Conservation (phyloP, 2,888 invertebrate species). For the Entomobrya proxima region DNA sequence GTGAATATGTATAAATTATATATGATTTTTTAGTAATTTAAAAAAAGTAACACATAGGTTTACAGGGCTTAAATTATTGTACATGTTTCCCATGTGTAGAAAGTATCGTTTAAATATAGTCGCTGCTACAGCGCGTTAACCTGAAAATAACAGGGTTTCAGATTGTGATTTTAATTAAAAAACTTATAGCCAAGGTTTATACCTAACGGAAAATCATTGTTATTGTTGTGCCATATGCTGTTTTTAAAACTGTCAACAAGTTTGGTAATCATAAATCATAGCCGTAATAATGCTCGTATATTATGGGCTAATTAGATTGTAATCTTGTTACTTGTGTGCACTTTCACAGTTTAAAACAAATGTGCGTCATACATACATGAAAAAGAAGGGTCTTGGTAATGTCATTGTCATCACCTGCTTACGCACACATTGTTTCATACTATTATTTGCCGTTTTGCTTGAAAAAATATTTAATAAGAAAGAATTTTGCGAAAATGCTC, state of each 20-base stretch:
- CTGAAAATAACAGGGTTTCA: constrained; percentile 25
- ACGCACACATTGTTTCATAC: not conserved
- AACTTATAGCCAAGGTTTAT: not conserved
- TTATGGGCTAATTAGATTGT: no score
- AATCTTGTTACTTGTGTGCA: not conserved
- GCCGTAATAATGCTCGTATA: no score
- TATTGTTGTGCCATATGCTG: no score
- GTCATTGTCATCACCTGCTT: not conserved
- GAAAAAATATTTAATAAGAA: not conserved
- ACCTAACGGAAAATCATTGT: not conserved
- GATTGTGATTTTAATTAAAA: constrained; percentile 33
- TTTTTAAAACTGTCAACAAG: no score
- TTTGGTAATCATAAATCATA: no score
- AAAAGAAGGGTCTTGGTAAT: not conserved
- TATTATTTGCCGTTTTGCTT: no score
- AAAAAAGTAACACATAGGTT: no score
- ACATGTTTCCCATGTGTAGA: not conserved
- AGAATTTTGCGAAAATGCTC: not conserved
- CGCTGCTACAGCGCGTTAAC: not conserved
- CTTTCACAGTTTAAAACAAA: not conserved
- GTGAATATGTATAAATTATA: no score
- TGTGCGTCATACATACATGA: not conserved
- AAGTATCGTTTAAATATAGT: constrained; percentile 16
- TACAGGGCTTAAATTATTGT: no score
- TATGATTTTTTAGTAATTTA: no score